Evolutionary conservation across 2,797 vertebrate genomes (phyloP).

Genomic region (Sebastes itinus): DNA sequence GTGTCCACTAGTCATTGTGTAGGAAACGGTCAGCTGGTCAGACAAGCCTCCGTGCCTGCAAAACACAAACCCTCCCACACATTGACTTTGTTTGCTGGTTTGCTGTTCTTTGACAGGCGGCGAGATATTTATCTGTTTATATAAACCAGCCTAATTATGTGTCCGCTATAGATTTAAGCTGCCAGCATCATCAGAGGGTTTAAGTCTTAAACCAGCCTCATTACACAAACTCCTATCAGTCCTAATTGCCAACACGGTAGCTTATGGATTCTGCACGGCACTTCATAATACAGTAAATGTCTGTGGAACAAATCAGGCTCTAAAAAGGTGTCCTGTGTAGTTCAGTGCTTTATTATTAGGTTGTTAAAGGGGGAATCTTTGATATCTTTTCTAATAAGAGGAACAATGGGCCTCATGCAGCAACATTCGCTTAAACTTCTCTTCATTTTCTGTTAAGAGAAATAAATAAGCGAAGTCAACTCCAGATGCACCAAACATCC

Average conservation of each 20-base stretch:
- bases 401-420: not conserved
- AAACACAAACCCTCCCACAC: not conserved
- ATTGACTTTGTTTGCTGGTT: constrained; percentile 1
- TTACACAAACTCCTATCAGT: constrained; percentile 56
- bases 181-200: constrained; percentile 45
- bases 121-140: constrained; percentile 50
- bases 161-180: constrained; percentile 56
- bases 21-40: constrained; percentile 2
- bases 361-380: not conserved
- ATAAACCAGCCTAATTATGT: constrained; percentile 53
- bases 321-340: not conserved
- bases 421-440: not conserved
- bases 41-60: not conserved
- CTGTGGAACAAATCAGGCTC: constrained; percentile 21
- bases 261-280: constrained; percentile 37
- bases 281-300: constrained; percentile 1
- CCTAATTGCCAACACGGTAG: constrained; percentile 50
- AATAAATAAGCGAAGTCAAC: not conserved
- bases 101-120: constrained; percentile 20
- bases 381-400: not conserved
- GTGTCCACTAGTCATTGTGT: not conserved
- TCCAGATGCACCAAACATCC: not conserved
- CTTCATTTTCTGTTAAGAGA: not conserved
- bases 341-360: not conserved
- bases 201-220: constrained; percentile 60